phyloP scores from a whole-genome alignment of 2,888 invertebrate genomes.

The Kryphioiulus occultus region DNA sequence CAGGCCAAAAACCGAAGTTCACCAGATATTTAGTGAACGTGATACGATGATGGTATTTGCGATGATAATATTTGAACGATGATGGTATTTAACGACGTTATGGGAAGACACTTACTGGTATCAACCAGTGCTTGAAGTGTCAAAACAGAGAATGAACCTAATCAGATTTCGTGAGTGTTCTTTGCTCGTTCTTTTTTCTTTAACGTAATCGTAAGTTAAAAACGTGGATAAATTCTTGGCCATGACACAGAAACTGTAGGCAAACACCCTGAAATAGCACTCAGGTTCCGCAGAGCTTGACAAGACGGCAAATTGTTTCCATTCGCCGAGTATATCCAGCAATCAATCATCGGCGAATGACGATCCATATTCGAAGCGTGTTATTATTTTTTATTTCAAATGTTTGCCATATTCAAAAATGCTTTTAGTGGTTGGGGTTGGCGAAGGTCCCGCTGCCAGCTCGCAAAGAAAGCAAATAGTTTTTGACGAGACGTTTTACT shows the following conservation, averaged over 20 bases:
- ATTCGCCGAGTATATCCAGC: neutral
- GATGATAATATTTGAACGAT: no score
- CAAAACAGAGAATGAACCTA: no score
- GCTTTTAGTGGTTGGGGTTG: neutral
- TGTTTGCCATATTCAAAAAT: conserved; percentile 9
- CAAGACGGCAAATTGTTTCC: neutral
- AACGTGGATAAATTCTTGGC: neutral
- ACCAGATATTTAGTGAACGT: no score
- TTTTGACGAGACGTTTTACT: neutral
- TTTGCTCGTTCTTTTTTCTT: neutral
- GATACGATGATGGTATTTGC: no score
- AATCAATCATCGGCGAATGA: neutral
- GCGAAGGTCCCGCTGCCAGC: neutral
- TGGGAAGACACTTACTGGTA: no score
- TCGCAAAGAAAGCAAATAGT: neutral
- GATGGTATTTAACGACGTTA: no score
- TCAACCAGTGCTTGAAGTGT: no score
- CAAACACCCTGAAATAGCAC: neutral
- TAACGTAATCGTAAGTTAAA: neutral
- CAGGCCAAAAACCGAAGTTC: no score
- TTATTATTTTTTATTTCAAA: neutral
- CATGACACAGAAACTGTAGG: neutral
- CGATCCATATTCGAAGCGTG: conserved; percentile 10
- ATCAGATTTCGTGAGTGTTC: no score
- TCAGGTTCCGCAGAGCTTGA: neutral